Base-by-base conservation (phyloP, 2,888 invertebrate genomes). In the Rhagonycha fulva region DNA sequence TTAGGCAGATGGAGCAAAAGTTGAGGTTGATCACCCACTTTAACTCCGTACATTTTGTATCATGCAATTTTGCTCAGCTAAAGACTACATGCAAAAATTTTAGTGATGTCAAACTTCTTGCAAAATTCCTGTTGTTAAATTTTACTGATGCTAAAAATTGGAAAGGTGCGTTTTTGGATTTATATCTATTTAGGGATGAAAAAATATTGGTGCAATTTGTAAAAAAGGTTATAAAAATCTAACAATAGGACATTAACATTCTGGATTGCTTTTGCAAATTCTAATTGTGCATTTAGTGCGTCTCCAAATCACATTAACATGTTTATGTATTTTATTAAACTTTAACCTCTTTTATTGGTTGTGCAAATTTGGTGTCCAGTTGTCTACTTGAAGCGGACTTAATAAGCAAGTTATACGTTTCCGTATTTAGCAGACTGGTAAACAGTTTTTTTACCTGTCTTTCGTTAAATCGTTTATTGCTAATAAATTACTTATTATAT, bases 401-500 rank as follows among this genome's bases (percentile, higher is more conserved):
- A 72, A 62, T 66, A 67, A 68, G 60, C 71, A 69, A 72, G 72
- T 78, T 71, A 75, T 66, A 68, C 75, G 72, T 73, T 78, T 78
- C 78, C 78, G 78, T 70, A 72, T 69, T 69, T 32, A 76, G 66
- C 70, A 74, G 78, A 75, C 77, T 75, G 71, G 73, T 71, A 79
- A 77, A 77, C 79, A 75, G 72, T 76, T 79, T 79, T 26, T 79
- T 79, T 77, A 72, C 76, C 70, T 74, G 62, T 74, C 73, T 74
- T 76, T 78, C 72, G 74, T 72, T 71, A 63, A 78, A 79, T 78
- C 79, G 74, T 78, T 79, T 79, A 79, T 79, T 78, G 76, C 72
- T 78, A 79, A 79, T 79, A 79, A 79, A 79, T 79, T 79, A 79
- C 78, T 32, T 76, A 68, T 71, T 71, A 78, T 74, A 76, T 78